phyloP scores from a whole-genome alignment of 1,140 invertebrate species.

The Homarus americanus region DNA sequence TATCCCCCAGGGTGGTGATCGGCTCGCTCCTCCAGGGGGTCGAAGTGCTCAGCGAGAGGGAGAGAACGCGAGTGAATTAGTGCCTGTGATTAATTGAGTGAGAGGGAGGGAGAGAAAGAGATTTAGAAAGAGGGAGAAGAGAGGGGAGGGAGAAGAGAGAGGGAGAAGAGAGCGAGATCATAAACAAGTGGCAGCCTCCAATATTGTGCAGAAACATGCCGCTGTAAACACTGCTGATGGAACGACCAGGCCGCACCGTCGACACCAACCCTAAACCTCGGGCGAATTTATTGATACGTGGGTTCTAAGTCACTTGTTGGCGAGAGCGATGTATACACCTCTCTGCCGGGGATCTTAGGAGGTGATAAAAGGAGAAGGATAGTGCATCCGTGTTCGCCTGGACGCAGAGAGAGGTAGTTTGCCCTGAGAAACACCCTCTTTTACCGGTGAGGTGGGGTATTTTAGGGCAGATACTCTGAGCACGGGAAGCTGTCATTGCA shows the following conservation, averaged over 20 bases:
- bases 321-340: not conserved
- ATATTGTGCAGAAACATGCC: not conserved
- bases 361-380: slow-evolving; percentile 12
- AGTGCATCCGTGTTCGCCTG: not conserved
- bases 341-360: not conserved
- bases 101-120: not conserved
- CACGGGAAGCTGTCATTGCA: no score
- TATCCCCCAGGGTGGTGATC: no score
- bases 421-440: not conserved
- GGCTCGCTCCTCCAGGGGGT: no score
- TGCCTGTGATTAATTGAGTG: no score
- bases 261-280: not conserved
- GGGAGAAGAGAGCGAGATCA: slow-evolving; percentile 4
- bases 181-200: not conserved
- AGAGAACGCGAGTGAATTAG: no score
- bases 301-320: not conserved
- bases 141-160: not conserved
- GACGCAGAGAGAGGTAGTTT: not conserved
- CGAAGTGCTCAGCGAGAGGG: no score
- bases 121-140: slow-evolving; percentile 25
- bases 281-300: not conserved
- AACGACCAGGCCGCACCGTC: not conserved
- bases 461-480: not conserved
- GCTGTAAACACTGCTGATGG: not conserved
- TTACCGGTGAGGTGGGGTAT: not conserved